phyloP scores from a whole-genome alignment of 2,797 vertebrate species.

The Hipposideros larvatus region DNA sequence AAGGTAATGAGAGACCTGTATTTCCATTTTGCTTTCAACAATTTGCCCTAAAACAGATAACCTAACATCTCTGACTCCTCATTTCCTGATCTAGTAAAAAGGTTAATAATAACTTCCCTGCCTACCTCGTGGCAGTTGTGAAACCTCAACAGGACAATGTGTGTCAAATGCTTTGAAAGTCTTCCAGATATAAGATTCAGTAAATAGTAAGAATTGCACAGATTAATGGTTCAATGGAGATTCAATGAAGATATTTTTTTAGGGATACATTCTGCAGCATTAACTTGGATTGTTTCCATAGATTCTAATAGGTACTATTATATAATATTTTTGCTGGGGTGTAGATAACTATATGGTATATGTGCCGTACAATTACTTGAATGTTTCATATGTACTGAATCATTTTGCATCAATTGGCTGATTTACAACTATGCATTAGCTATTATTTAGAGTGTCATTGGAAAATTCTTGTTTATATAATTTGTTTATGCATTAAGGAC shows the following conservation, averaged over 20 bases:
- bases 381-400: not conserved
- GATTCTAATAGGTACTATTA: conserved; percentile 1
- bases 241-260: conserved; percentile 25
- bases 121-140: not conserved
- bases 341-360: not conserved
- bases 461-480: conserved; percentile 56
- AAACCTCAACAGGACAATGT: not conserved
- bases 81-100: conserved; percentile 14
- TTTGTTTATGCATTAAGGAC: not conserved
- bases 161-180: conserved; percentile 1
- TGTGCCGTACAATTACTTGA: not conserved
- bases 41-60: conserved; percentile 16
- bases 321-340: conserved; percentile 7
- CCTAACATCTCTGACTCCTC: not conserved
- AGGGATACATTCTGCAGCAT: conserved; percentile 17
- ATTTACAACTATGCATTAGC: not conserved
- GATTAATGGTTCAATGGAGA: conserved; percentile 14
- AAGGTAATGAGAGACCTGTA: not conserved
- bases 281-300: not conserved
- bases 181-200: not conserved
- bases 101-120: not conserved
- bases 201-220: not conserved
- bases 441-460: conserved; percentile 23
- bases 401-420: not conserved
- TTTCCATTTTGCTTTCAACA: conserved; percentile 32